Base-by-base conservation (phyloP, 64 coral and sea anemone genomes). In the Acropora yongei region DNA sequence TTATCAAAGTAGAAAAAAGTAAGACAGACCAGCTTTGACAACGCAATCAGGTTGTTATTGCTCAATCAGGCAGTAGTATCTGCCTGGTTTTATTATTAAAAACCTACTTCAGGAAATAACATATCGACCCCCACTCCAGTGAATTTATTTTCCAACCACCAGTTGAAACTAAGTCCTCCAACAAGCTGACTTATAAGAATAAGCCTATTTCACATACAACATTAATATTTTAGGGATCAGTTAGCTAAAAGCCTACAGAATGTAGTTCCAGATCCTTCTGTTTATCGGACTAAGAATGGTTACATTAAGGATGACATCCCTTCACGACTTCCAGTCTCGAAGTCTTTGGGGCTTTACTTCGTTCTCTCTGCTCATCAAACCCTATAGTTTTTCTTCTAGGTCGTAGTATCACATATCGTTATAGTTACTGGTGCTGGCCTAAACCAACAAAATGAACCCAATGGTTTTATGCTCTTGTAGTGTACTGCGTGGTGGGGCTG, bases 81-180 rank as follows among this genome's bases (percentile, higher is more conserved):
- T 91, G 89, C 49, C 89, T 77, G 17, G 88, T 80, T 48, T 67
- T 49, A 14, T 72, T 91, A 51, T 51, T 91, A 3, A 75, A 82
- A 41, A 48, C 75, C 51, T 91, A 83, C 89, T 41, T 74, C 10
- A 80, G 44, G 13, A 91, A 67, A 78, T 5, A 82, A 8, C 2
- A 91, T 66, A 90, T 80, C 60, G 77, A 80, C 75, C 88, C 88
- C 42, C 49, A 90, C 71, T 90, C 88, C 8, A 91, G 41, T 66
- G 16, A 30, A 30, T 30, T 30, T 30, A 30, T 30, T 30, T 30
- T 30, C 30, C 30, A 30, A 30, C 30, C 30, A 41, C 63, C 82
- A 11, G 49, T 90, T 49, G 82, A 90, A 44, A 90, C 78, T 48
- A 90, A 71, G 46, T 90, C 41, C 11, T 90, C 41, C 11, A 61